Evolutionary conservation across 1,140 invertebrate species (phyloP).

Genomic region (Diorhabda elongata): DNA sequence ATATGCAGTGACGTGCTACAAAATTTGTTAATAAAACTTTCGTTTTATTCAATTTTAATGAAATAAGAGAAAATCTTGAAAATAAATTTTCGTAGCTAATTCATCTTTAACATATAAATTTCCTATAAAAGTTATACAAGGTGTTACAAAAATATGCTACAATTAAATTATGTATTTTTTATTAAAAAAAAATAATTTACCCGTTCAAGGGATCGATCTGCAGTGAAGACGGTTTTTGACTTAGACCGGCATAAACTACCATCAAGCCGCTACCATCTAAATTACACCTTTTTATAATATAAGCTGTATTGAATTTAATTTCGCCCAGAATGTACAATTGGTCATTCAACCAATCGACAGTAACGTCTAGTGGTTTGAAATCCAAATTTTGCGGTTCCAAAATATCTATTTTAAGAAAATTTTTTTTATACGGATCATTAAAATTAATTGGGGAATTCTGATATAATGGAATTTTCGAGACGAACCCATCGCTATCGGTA

Average conservation of each 20-base stretch:
- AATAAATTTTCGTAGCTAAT: too few species aligned
- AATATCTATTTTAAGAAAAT: conserved; percentile 48
- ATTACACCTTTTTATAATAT: conserved; percentile 72
- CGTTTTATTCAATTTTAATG: background rate
- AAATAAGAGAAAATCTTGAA: too few species aligned
- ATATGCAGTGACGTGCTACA: too few species aligned
- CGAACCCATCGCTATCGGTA: conserved; percentile 63
- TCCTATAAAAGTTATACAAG: too few species aligned
- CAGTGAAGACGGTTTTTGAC: conserved; percentile 66
- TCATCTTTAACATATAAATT: too few species aligned
- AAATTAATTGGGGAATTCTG: conserved; percentile 30
- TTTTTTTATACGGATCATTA: background rate
- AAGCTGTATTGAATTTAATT: conserved; percentile 49
- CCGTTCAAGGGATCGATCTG: conserved; percentile 91
- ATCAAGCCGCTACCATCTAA: conserved; percentile 65
- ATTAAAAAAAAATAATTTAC: conserved; percentile 47
- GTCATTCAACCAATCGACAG: conserved; percentile 83
- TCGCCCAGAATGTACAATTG: conserved; percentile 75
- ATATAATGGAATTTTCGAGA: conserved; percentile 54
- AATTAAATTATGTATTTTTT: background rate
- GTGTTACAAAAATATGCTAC: conserved; percentile 3
- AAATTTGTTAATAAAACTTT: too few species aligned
- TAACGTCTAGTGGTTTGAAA: conserved; percentile 62
- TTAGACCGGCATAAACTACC: conserved; percentile 63
- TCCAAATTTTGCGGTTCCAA: conserved; percentile 55